Conservation (phyloP, 2,888 invertebrate species). For the Opisthograptis luteolata region DNA sequence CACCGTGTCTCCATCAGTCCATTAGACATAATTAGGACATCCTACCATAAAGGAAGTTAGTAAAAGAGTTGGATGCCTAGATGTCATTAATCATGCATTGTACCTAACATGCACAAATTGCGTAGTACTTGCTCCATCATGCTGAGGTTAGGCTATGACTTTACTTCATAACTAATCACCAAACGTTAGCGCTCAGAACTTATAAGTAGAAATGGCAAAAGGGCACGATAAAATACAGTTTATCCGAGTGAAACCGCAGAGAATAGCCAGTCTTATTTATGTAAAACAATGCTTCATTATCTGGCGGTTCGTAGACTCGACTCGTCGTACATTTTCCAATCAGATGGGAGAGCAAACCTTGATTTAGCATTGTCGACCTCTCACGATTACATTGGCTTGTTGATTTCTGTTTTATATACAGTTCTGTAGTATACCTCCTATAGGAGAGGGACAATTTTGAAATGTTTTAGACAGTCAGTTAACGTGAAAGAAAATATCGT, state of each 20-base stretch:
- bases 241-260: too few species aligned
- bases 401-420: conserved; percentile 24
- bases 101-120: not conserved
- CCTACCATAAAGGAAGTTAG: conserved; percentile 19
- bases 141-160: not conserved
- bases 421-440: not conserved
- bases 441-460: too few species aligned
- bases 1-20: conserved; percentile 14
- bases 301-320: not conserved
- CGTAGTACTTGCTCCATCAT: conserved; percentile 1
- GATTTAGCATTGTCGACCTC: conserved; percentile 34
- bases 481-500: too few species aligned
- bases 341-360: conserved; percentile 43
- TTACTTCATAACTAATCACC: too few species aligned
- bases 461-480: too few species aligned
- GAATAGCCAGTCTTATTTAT: too few species aligned
- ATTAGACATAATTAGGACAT: conserved; percentile 28
- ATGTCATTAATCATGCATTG: conserved; percentile 21
- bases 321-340: conserved; percentile 44
- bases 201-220: too few species aligned
- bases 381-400: conserved; percentile 15
- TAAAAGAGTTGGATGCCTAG: conserved; percentile 24
- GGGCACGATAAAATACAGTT: too few species aligned
- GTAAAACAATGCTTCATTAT: too few species aligned
- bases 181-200: too few species aligned